phyloP scores from a whole-genome alignment of 2,797 vertebrate genomes.

The Clarias laeviceps region DNA sequence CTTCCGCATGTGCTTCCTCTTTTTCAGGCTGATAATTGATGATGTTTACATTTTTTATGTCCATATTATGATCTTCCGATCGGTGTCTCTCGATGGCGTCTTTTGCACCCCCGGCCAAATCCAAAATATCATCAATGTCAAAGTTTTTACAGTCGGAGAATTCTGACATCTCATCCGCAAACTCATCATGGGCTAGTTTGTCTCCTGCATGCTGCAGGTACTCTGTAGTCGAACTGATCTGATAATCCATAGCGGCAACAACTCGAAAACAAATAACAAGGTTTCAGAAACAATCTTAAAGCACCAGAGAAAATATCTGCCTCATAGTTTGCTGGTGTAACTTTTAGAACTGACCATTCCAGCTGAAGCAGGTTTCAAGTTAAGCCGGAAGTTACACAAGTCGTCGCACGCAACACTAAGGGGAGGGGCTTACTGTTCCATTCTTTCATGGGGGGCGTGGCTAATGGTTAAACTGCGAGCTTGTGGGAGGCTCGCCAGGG shows the following conservation, averaged over 20 bases:
- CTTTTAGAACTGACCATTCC: background rate
- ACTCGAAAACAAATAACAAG: background rate
- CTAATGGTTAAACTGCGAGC: rapidly evolving
- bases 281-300: background rate
- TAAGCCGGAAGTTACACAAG: constrained; percentile 14
- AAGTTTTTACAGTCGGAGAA: constrained; percentile 8
- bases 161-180: background rate
- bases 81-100: constrained; percentile 60
- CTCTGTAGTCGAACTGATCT: background rate
- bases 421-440: background rate
- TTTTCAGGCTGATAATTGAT: background rate
- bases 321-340: background rate
- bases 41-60: background rate
- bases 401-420: background rate
- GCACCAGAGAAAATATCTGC: background rate
- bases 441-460: background rate
- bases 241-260: background rate
- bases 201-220: constrained; percentile 3
- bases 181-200: background rate
- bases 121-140: constrained; percentile 56
- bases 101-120: constrained; percentile 58
- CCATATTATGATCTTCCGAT: constrained; percentile 28
- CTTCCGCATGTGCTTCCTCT: background rate
- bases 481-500: background rate
- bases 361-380: background rate